A percentile compares a stretch with the other conserved stretches of the same genome.
Conservation (phyloP, 2,113 vertebrate species). For the Plectropomus leopardus region DNA sequence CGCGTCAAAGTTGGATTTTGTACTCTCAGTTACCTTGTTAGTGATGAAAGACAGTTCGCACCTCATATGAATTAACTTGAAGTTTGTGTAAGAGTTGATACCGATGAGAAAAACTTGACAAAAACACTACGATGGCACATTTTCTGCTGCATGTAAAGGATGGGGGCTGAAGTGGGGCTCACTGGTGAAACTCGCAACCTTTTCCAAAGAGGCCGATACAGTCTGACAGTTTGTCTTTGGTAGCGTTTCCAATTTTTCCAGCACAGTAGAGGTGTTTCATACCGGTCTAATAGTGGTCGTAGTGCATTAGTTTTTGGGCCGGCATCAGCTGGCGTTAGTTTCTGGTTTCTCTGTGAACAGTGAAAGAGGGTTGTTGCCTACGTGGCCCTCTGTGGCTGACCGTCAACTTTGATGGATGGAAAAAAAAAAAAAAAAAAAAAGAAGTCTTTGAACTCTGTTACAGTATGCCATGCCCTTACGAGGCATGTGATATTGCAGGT, state of each 20-base stretch:
- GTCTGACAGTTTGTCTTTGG: conserved; percentile 86
- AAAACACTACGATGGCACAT: conserved; percentile 41
- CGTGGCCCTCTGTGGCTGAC: conserved; percentile 76
- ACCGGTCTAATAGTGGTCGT: conserved; percentile 86
- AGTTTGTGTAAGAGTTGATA: conserved; percentile 31
- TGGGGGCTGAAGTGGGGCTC: conserved; percentile 68
- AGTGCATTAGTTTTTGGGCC: conserved; percentile 87
- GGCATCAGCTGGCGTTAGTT: conserved; percentile 81
- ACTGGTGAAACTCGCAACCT: conserved; percentile 65
- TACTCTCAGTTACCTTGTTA: conserved; percentile 29
- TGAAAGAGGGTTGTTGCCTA: conserved; percentile 78
- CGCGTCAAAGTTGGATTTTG: conserved; percentile 21
- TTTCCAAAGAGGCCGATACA: conserved; percentile 79
- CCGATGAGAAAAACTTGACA: conserved; percentile 32
- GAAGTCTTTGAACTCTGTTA: conserved; percentile 80
- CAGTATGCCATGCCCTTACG: conserved; percentile 80
- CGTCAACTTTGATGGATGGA: conserved; percentile 79
- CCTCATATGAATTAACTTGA: conserved; percentile 46
- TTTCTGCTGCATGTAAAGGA: conserved; percentile 62
- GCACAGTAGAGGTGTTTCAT: conserved; percentile 86
- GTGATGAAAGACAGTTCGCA: conserved; percentile 41
- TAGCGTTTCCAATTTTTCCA: conserved; percentile 86
- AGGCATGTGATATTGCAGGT: conserved; percentile 85
- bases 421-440: conserved; percentile 48
- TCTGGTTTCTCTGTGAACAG: conserved; percentile 84